Evolutionary conservation across 1,140 invertebrate species (phyloP).

Genomic region (Aphidius ervi): DNA sequence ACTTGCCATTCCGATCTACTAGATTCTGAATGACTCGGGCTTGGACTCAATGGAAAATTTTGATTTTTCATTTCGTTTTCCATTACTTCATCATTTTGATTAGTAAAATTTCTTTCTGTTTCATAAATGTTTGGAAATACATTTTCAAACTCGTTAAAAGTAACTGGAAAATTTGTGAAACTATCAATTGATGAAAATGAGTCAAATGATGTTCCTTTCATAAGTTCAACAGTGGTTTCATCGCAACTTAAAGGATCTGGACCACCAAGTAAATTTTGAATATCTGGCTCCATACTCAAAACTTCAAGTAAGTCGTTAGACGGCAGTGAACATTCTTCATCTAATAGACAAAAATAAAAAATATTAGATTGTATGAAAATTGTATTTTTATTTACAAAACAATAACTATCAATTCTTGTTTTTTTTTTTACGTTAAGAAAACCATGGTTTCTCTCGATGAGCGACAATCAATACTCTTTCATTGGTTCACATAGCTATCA

Average conservation of each 20-base stretch:
- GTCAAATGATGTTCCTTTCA: slow-evolving; percentile 25
- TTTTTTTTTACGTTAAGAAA: not conserved
- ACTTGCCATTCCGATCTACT: slow-evolving; percentile 34
- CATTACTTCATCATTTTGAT: slow-evolving; percentile 13
- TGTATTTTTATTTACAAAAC: not conserved
- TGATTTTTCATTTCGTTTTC: slow-evolving; percentile 36
- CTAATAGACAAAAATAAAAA: slow-evolving; percentile 26
- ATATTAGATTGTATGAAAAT: not conserved
- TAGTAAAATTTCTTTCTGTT: slow-evolving; percentile 6
- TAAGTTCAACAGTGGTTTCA: slow-evolving; percentile 33
- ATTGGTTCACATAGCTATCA: too few relatives aligned
- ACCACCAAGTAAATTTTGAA: slow-evolving; percentile 32
- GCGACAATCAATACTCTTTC: not conserved
- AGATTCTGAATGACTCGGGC: slow-evolving; percentile 38
- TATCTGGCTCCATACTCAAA: slow-evolving; percentile 40
- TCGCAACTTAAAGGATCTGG: slow-evolving; percentile 28
- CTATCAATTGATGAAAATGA: slow-evolving; percentile 9
- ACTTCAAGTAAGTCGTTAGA: slow-evolving; percentile 41
- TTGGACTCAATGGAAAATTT: slow-evolving; percentile 36
- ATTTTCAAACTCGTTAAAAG: slow-evolving; percentile 22
- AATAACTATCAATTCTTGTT: not conserved
- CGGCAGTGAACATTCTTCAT: slow-evolving; percentile 31
- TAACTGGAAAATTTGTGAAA: slow-evolving; percentile 25
- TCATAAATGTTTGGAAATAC: slow-evolving; percentile 18
- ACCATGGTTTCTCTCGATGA: not conserved